Percentiles rank a stretch among this genome's conserved stretches.
These are phyloP conservation scores for Tromatobia lineatoria DNA, from an alignment of 2,888 invertebrate genomes.

Conservation along the genomic window DNA sequence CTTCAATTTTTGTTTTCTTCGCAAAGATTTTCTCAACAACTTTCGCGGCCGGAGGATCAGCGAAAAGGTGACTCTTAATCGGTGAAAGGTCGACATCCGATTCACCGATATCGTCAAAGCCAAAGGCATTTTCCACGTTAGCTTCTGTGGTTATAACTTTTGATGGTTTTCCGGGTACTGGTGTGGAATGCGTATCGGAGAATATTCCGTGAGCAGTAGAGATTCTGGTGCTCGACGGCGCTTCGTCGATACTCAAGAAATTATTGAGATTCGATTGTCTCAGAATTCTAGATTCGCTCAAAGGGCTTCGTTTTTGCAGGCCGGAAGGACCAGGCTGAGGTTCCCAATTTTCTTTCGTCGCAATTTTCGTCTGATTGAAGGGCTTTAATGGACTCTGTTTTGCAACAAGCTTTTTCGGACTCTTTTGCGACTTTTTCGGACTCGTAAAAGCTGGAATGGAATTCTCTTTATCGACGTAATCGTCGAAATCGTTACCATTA, in stretches of 20 bases:
- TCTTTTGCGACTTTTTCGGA: slow-evolving; percentile 57
- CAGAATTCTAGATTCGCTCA: slow-evolving; percentile 64
- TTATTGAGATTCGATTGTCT: slow-evolving; percentile 79
- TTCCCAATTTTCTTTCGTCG: slow-evolving; percentile 36
- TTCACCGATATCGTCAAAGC: slow-evolving; percentile 75
- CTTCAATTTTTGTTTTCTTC: not conserved
- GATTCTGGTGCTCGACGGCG: slow-evolving; percentile 76
- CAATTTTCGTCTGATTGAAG: not conserved
- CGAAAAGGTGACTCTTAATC: not conserved
- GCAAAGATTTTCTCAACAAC: not conserved
- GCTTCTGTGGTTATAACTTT: slow-evolving; percentile 55
- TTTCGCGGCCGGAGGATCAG: not conserved
- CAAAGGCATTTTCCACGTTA: slow-evolving; percentile 77
- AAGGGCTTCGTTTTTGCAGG: slow-evolving; percentile 49
- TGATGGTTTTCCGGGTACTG: slow-evolving; percentile 66
- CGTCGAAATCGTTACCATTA: not conserved
- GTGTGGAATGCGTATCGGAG: slow-evolving; percentile 73
- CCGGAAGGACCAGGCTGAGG: slow-evolving; percentile 74
- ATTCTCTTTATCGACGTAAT: slow-evolving; percentile 68
- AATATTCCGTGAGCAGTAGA: slow-evolving; percentile 78
- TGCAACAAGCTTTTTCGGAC: not conserved
- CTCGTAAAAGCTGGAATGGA: slow-evolving; percentile 50
- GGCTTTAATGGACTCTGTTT: not conserved
- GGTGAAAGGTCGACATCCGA: slow-evolving; percentile 43
- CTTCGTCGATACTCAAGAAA: slow-evolving; percentile 77